phyloP scores from a whole-genome alignment of 1,140 invertebrate genomes.

The Drosophila albomicans region DNA sequence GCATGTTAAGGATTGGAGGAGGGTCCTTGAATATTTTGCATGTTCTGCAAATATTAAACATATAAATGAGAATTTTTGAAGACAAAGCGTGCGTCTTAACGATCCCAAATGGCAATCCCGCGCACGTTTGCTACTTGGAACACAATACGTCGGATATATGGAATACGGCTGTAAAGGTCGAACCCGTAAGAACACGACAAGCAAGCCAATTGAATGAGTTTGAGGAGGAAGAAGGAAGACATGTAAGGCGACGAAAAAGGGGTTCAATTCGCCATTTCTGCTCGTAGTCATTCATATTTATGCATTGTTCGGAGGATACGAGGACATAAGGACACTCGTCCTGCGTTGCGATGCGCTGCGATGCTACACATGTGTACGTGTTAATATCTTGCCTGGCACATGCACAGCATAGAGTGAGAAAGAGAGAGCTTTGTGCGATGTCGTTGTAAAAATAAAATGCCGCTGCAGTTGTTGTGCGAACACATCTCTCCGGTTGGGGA shows the following conservation, averaged over 20 bases:
- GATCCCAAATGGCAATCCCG: slow-evolving; percentile 37
- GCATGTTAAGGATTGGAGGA: neutral
- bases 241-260: slow-evolving; percentile 6
- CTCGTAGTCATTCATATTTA: slow-evolving; percentile 68
- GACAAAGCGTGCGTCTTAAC: slow-evolving; percentile 46
- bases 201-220: slow-evolving; percentile 53
- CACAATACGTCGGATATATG: slow-evolving; percentile 16
- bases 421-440: slow-evolving; percentile 38
- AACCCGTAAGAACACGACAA: slow-evolving; percentile 36
- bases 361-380: slow-evolving; percentile 60
- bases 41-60: slow-evolving; percentile 50
- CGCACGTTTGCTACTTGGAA: slow-evolving; percentile 15
- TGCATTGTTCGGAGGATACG: slow-evolving; percentile 57
- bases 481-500: neutral
- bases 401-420: neutral
- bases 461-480: slow-evolving; percentile 54
- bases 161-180: slow-evolving; percentile 41
- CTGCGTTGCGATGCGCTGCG: slow-evolving; percentile 38
- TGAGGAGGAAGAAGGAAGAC: neutral
- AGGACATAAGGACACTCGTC: slow-evolving; percentile 53
- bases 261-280: slow-evolving; percentile 17
- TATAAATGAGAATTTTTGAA: slow-evolving; percentile 25
- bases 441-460: slow-evolving; percentile 75
- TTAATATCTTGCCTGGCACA: slow-evolving; percentile 66
- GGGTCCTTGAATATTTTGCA: slow-evolving; percentile 38